Evolutionary conservation across 2,113 vertebrate species (phyloP).

Genomic region (Cathartes aura): DNA sequence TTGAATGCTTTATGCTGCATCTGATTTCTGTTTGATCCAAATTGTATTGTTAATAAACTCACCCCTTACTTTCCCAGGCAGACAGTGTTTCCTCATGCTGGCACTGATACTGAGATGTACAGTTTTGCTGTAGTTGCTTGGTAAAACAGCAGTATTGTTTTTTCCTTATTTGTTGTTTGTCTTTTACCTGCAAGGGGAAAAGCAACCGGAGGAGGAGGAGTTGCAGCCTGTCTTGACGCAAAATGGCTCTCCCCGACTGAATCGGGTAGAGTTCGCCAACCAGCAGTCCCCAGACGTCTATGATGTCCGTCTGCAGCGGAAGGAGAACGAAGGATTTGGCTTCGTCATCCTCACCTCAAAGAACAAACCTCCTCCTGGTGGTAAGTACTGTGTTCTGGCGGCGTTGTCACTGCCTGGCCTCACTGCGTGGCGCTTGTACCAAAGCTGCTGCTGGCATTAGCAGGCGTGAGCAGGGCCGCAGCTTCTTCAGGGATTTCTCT

Average conservation of each 20-base stretch:
- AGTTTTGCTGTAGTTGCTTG: background rate
- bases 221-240: constrained; percentile 36
- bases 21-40: background rate
- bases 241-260: constrained; percentile 81
- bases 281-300: constrained; percentile 79
- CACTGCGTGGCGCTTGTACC: rapidly evolving
- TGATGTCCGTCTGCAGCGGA: constrained; percentile 89
- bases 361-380: constrained; percentile 93
- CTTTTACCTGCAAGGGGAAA: constrained; percentile 66
- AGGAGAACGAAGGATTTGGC: constrained; percentile 94
- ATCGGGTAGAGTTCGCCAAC: constrained; percentile 57
- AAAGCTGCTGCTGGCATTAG: background rate
- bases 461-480: background rate
- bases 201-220: constrained; percentile 69
- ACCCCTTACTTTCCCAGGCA: background rate
- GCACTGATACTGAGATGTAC: background rate
- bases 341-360: constrained; percentile 98
- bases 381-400: constrained; percentile 65
- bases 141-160: background rate
- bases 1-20: background rate
- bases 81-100: background rate
- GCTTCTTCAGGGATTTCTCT: too few species aligned
- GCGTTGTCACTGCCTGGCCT: background rate
- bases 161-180: background rate
- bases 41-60: background rate